These are phyloP conservation scores for Meliscaeva auricollis DNA, from an alignment of 2,888 invertebrate genomes.

Conservation along the genomic window DNA sequence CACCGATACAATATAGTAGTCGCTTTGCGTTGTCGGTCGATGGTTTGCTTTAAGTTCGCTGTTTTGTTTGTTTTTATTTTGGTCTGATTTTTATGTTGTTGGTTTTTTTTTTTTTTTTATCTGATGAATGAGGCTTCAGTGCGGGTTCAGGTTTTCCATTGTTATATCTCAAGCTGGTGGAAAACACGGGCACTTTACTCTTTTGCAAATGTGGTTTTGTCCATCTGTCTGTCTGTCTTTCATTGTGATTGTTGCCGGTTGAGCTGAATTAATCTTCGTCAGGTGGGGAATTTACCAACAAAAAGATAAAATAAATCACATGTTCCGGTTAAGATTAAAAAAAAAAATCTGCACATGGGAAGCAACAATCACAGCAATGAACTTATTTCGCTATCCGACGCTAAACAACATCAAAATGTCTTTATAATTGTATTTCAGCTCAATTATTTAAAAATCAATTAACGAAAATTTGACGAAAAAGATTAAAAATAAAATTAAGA, in stretches of 20 bases:
- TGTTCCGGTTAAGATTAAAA: background rate
- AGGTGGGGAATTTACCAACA: background rate
- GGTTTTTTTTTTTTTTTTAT: background rate
- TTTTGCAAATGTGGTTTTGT: background rate
- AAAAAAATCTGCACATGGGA: slow-evolving; percentile 32
- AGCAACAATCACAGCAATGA: background rate
- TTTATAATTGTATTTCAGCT: too few species aligned
- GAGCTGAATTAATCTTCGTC: background rate
- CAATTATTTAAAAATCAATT: too few species aligned
- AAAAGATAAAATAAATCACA: background rate
- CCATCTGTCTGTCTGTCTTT: background rate
- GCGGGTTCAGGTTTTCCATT: slow-evolving; percentile 37
- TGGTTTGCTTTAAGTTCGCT: background rate
- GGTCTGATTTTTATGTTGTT: background rate
- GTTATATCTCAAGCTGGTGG: slow-evolving; percentile 16
- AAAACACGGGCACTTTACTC: slow-evolving; percentile 40
- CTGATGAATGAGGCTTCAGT: slow-evolving; percentile 15
- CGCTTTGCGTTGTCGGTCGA: slow-evolving; percentile 20
- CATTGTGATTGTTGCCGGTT: slow-evolving; percentile 30
- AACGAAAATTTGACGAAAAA: too few species aligned
- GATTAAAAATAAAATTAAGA: too few species aligned
- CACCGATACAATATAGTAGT: too few species aligned
- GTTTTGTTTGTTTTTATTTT: slow-evolving; percentile 5
- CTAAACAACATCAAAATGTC: too few species aligned
- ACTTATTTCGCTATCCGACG: too few species aligned